Percentiles rank a stretch among this genome's conserved stretches.
Conservation (phyloP, 2,797 vertebrate genomes). For the Anniella stebbinsi region DNA sequence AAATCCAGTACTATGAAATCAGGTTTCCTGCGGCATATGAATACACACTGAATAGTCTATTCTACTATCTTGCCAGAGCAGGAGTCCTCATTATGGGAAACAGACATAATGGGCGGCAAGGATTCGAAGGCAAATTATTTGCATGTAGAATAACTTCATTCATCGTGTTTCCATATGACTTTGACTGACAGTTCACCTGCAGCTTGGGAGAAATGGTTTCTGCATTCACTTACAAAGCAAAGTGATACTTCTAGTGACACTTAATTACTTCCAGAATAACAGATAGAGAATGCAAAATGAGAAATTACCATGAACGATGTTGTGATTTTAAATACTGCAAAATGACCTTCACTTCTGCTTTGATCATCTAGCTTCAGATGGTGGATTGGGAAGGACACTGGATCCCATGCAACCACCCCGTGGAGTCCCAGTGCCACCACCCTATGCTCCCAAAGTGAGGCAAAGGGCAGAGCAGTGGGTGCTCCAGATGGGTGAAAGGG, state of each 20-base stretch:
- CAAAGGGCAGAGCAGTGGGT: too few relatives aligned
- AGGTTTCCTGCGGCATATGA: constrained; percentile 17
- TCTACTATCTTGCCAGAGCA: constrained; percentile 31
- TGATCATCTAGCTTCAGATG: background rate
- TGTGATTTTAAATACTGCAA: constrained; percentile 27
- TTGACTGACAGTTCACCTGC: background rate
- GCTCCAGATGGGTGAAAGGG: too few relatives aligned
- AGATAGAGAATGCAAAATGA: constrained; percentile 48
- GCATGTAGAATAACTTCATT: constrained; percentile 36
- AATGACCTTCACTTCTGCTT: constrained; percentile 34
- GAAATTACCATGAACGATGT: constrained; percentile 12
- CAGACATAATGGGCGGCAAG: constrained; percentile 25
- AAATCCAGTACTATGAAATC: constrained; percentile 35
- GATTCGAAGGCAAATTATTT: constrained; percentile 2
- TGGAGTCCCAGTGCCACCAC: too few relatives aligned
- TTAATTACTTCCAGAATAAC: constrained; percentile 49
- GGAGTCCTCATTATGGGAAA: constrained; percentile 27
- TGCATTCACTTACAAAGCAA: constrained; percentile 40
- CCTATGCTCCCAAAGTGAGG: too few relatives aligned
- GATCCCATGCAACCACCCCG: too few relatives aligned
- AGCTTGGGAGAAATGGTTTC: constrained; percentile 54
- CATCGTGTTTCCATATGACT: constrained; percentile 47
- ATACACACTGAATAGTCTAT: constrained; percentile 22
- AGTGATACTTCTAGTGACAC: constrained; percentile 15
- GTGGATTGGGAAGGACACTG: too few relatives aligned